Conservation (phyloP, 2,797 vertebrate species). For the Anabas testudineus region DNA sequence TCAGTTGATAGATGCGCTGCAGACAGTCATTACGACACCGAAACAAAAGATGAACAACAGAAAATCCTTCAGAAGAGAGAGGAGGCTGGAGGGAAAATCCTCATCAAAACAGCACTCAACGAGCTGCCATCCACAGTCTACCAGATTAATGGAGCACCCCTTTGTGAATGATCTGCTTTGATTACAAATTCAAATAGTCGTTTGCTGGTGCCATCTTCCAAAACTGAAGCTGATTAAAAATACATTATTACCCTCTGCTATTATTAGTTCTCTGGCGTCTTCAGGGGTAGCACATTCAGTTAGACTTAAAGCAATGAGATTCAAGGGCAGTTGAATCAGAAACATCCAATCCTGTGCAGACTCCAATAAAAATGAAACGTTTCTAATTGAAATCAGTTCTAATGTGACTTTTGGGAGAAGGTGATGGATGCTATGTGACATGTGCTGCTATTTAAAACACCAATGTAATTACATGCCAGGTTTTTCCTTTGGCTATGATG, state of each 20-base stretch:
- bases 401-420: conserved; percentile 55
- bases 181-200: conserved; percentile 61
- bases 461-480: conserved; percentile 74
- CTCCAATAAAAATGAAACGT: conserved; percentile 33
- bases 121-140: conserved; percentile 50
- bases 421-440: conserved; percentile 56
- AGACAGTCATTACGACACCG: conserved; percentile 67
- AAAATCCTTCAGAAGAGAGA: conserved; percentile 57
- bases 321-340: conserved; percentile 34
- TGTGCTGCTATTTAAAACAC: conserved; percentile 73
- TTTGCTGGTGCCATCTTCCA: conserved; percentile 28
- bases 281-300: conserved; percentile 15
- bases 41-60: conserved; percentile 73
- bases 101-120: conserved; percentile 65
- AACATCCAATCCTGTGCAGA: conserved; percentile 10
- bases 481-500: conserved; percentile 70
- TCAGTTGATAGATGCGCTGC: conserved; percentile 65
- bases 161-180: conserved; percentile 58
- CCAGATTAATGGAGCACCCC: conserved; percentile 56
- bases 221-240: conserved; percentile 42
- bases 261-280: conserved; percentile 29
- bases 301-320: conserved; percentile 23
- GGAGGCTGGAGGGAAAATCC: conserved; percentile 56
- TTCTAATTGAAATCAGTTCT: conserved; percentile 40
- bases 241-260: conserved; percentile 24